Percentiles rank a stretch among this genome's conserved stretches.
Evolutionary conservation across 1,140 invertebrate species (phyloP).

Genomic region (Bombus waltoni): DNA sequence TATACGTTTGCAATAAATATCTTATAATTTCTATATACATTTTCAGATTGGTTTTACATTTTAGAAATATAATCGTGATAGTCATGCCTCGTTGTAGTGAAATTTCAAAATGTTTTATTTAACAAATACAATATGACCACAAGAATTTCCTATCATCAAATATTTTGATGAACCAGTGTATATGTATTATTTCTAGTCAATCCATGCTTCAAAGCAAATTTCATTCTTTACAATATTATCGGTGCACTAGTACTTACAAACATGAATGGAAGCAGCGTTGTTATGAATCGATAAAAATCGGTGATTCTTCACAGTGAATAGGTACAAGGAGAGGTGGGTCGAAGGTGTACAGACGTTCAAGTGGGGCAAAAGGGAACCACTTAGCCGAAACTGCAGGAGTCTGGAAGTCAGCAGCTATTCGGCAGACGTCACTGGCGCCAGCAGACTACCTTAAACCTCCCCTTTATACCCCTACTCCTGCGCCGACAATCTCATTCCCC

Average conservation of each 20-base stretch:
- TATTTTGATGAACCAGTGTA: background rate
- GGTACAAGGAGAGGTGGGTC: conserved; percentile 31
- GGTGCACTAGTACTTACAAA: background rate
- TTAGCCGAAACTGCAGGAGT: conserved; percentile 75
- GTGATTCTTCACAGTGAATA: conserved; percentile 43
- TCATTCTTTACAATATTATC: background rate
- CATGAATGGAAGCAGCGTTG: background rate
- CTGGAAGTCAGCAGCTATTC: conserved; percentile 74
- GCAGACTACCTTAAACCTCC: conserved; percentile 79
- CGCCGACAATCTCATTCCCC: conserved; percentile 78
- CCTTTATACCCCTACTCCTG: conserved; percentile 36
- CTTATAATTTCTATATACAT: too few species aligned
- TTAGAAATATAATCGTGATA: too few species aligned
- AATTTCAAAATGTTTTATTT: background rate
- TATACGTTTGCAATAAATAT: too few species aligned
- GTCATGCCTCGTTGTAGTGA: too few species aligned
- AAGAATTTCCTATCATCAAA: background rate
- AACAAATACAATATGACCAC: background rate
- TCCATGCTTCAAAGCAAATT: background rate
- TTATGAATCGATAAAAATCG: conserved; percentile 55
- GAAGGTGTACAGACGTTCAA: conserved; percentile 66
- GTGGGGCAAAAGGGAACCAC: conserved; percentile 74
- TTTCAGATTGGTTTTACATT: too few species aligned
- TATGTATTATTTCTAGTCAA: background rate
- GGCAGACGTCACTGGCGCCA: conserved; percentile 80